phyloP scores from a whole-genome alignment of 2,888 invertebrate species.

The Phoronis australis region DNA sequence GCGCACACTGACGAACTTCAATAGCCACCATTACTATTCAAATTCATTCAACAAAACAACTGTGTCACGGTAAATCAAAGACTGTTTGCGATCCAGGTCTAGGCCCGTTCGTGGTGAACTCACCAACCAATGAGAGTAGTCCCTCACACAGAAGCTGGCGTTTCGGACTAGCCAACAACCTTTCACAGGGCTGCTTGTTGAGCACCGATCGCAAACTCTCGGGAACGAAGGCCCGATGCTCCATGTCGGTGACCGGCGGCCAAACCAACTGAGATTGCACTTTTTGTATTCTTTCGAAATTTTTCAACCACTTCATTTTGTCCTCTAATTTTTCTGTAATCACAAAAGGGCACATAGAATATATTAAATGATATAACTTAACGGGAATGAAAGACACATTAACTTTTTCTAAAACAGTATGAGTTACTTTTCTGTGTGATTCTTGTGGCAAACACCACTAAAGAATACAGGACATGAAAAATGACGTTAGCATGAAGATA shows the following conservation, averaged over 20 bases:
- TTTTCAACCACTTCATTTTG: constrained; percentile 64
- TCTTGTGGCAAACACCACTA: too few relatives aligned
- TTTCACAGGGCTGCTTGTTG: constrained; percentile 61
- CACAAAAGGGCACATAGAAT: too few relatives aligned
- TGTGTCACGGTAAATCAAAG: not conserved
- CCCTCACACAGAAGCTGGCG: constrained; percentile 56
- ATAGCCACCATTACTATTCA: too few relatives aligned
- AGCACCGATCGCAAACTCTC: constrained; percentile 59
- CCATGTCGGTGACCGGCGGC: constrained; percentile 61
- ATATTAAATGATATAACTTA: too few relatives aligned
- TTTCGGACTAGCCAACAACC: constrained; percentile 58
- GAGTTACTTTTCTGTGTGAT: too few relatives aligned
- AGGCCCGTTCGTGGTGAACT: too few relatives aligned
- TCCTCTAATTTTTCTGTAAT: constrained; percentile 60
- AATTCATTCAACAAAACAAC: too few relatives aligned
- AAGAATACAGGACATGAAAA: too few relatives aligned
- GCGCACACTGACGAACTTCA: too few relatives aligned
- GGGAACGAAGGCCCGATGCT: constrained; percentile 59
- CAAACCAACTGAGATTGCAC: constrained; percentile 62
- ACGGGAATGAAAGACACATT: too few relatives aligned
- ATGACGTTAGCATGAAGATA: too few relatives aligned
- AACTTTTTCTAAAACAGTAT: too few relatives aligned
- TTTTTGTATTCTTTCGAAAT: constrained; percentile 62
- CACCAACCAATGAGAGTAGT: constrained; percentile 55
- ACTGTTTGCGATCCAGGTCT: not conserved